These are phyloP conservation scores for Coilia nasus DNA, from an alignment of 2,797 vertebrate species.

Conservation along the genomic window DNA sequence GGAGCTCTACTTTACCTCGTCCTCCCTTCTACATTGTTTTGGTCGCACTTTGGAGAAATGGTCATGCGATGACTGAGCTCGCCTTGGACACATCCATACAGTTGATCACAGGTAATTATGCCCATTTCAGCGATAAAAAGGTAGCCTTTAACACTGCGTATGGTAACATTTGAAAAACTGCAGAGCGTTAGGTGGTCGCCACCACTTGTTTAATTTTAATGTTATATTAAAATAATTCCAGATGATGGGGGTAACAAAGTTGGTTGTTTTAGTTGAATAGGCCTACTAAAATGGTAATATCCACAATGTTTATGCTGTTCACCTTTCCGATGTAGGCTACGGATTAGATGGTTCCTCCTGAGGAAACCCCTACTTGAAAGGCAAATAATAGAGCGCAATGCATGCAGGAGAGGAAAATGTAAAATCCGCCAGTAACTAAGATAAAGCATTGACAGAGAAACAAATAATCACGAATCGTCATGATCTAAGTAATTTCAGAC, in stretches of 20 bases:
- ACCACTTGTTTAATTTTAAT: constrained; percentile 9
- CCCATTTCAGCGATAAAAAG: neutral
- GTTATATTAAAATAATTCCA: neutral
- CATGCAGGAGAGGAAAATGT: neutral
- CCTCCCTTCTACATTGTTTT: constrained; percentile 48
- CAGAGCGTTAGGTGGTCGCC: neutral
- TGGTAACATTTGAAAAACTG: constrained; percentile 17
- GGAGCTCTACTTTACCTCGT: constrained; percentile 40
- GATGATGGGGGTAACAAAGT: neutral
- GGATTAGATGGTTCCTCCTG: neutral
- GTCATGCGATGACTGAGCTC: constrained; percentile 82
- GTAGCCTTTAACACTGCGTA: constrained; percentile 28
- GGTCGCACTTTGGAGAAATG: constrained; percentile 67
- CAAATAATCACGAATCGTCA: neutral
- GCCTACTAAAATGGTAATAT: neutral
- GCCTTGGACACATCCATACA: constrained; percentile 70
- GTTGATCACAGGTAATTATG: constrained; percentile 74
- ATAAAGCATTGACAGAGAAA: neutral
- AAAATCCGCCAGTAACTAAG: neutral
- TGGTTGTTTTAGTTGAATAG: neutral
- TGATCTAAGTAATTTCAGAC: neutral
- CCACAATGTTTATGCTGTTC: neutral
- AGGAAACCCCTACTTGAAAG: neutral
- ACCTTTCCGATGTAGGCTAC: neutral
- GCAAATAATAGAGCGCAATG: neutral